Evolutionary conservation across 2,113 vertebrate species (phyloP).

Genomic region (Ivindomyrus marchei): DNA sequence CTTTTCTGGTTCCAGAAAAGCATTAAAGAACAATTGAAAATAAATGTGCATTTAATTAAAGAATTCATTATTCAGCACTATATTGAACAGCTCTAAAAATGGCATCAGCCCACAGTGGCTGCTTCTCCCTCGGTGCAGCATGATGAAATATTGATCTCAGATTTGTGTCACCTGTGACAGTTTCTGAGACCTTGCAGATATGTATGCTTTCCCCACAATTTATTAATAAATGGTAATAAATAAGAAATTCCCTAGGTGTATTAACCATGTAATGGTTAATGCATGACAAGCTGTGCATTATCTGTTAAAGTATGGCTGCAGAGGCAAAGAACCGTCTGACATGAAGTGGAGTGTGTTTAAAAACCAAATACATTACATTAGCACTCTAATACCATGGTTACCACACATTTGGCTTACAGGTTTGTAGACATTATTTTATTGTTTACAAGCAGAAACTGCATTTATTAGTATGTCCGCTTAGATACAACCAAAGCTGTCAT

Average conservation of each 20-base stretch:
- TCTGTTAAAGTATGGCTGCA: background rate
- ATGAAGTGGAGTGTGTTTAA: background rate
- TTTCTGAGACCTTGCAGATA: background rate
- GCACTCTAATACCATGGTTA: background rate
- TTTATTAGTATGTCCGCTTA: background rate
- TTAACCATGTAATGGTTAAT: background rate
- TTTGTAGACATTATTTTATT: background rate
- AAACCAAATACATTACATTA: background rate
- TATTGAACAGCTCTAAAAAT: background rate
- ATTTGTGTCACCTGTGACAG: background rate
- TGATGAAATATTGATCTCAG: conserved; percentile 8
- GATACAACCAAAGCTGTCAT: background rate
- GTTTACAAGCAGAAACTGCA: background rate
- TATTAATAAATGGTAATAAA: background rate
- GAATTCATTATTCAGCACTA: background rate
- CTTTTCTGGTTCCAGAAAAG: background rate
- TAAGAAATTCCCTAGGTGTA: background rate
- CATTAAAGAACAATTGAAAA: background rate
- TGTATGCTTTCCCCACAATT: background rate
- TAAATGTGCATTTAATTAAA: background rate
- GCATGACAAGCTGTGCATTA: background rate
- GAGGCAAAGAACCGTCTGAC: background rate
- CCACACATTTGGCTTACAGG: background rate
- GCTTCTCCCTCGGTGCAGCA: background rate
- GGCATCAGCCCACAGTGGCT: background rate